A percentile compares a stretch with the other conserved stretches of the same genome.
Conservation (phyloP, 2,113 vertebrate species). For the Nothocercus nigrocapillus region DNA sequence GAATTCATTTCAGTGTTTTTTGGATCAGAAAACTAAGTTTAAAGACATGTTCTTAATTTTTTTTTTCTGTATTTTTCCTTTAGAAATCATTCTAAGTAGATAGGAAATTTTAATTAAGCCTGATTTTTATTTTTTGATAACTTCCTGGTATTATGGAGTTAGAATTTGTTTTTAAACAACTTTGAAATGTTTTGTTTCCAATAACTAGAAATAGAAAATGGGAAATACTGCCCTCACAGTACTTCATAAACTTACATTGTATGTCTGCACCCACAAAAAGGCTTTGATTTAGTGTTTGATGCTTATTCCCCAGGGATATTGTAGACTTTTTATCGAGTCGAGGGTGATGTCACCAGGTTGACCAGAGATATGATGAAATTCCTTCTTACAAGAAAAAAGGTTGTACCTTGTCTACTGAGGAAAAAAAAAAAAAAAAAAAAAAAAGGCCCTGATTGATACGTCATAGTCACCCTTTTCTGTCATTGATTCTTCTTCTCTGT, state of each 20-base stretch:
- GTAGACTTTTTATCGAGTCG: slow-evolving; percentile 38
- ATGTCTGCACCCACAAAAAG: neutral
- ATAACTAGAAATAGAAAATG: neutral
- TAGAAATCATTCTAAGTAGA: neutral
- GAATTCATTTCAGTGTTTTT: neutral
- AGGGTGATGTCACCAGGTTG: slow-evolving; percentile 56
- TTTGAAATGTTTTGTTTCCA: neutral
- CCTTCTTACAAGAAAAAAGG: slow-evolving; percentile 59
- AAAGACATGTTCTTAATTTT: neutral
- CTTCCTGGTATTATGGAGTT: neutral
- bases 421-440: slow-evolving; percentile 22
- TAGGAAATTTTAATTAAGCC: neutral
- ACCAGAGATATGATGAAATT: slow-evolving; percentile 65
- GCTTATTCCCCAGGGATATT: neutral
- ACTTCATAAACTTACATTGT: neutral
- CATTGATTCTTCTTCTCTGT: slow-evolving; percentile 60
- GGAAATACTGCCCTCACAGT: neutral
- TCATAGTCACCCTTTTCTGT: slow-evolving; percentile 60
- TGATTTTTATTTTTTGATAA: neutral
- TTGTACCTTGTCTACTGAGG: slow-evolving; percentile 35
- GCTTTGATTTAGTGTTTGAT: slow-evolving; percentile 32
- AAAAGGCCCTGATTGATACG: slow-evolving; percentile 39
- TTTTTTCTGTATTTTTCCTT: neutral
- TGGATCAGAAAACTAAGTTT: neutral
- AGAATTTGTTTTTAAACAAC: neutral